Base-by-base conservation (phyloP, 2,888 invertebrate genomes). In the Frankliniella fusca region DNA sequence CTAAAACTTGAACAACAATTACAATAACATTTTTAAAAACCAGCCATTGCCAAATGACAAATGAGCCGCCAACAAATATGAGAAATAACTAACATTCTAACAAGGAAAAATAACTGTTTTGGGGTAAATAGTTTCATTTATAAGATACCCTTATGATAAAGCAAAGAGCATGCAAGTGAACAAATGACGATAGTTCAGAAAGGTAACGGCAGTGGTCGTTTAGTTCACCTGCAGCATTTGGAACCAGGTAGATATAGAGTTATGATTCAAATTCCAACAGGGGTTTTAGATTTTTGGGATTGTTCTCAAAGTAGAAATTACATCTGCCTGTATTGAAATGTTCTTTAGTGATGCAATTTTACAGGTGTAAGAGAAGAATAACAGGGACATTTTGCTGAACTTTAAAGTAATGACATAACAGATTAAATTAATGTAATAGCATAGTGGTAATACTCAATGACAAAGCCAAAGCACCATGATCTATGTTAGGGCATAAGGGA, bases 1-100 rank as follows among this genome's bases (percentile, higher is more conserved):
- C 70, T 76, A 76, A 76, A 76, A 76, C 70, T 76, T 76, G 70
- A 76, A 76, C 70, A 76, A 76, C 70, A 76, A 27, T 76, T 76
- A 76, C 70, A 76, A 76, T 76, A 76, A 76, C 70, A 76, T 76
- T 76, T 76, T 76, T 76, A 76, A 76, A 76, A 76, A 76, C 70
- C 70, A 76, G 70, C 70, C 70, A 76, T 23, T 76, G 70, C 27
- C 70, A n/a, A 76, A 76, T 76, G 70, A 76, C 70, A 76, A 76
- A 76, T 76, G 70, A 76, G 70, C 70, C 70, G 70, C 70, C 70
- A 76, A 76, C 70, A 76, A 76, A 76, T 76, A 76, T 23, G 70
- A 76, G 27, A 76, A 12, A 23, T 76, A 76, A 76, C 70, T 76
- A 76, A 76, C 70, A 76, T 76, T 10, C 70, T 76, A 76, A 76